Base-by-base conservation (phyloP, 2,797 vertebrate genomes). In the Cynodonichthys magdalenae region DNA sequence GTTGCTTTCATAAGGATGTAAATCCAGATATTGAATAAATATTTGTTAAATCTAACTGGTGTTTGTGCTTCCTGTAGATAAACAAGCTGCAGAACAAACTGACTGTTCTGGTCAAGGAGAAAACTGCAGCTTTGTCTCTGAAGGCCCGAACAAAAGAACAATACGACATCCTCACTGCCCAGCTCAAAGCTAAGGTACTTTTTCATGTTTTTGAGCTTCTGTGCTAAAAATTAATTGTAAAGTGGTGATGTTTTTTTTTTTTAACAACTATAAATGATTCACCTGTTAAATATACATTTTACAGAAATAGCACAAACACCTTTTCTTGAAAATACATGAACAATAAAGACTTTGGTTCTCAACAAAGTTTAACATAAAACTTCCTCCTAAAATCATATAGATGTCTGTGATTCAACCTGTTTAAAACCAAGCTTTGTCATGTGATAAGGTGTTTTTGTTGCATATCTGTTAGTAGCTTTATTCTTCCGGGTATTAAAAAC, bases 131-230 rank as follows among this genome's bases (percentile, higher is more conserved):
- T 53, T 63, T 75, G 77, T 85, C 70, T 50, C 77, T 92, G 45
- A 94, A 87, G 80, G 79, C 85, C 28, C 90, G 91, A 45, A 86
- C 82, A 51, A 86, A 92, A 28, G 92, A 94, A 72, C 90, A 90
- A 63, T 74, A 89, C 69, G 55, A 63, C 56, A 10, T 63, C 39
- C 88, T 94, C 20, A 80, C 80, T 72, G 85, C 89, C 65, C 87
- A 92, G 71, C 90, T 96, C 1, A 59, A 61, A 82, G 84, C 85
- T 55, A 88, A 95, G 93, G 95, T 95, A 83, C 24, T 6, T 8
- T 34, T 34, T 34, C 9, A 0, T 34, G 1, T 58, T 48, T 20
- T 18, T 17, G 8, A 6, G 2, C 6, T 46, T 4, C 17, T 20
- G 14, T 4, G 44, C 49, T 31, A 24, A 0, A 39, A 58, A 46